Conservation (phyloP, 2,113 vertebrate genomes). For the Struthio camelus region DNA sequence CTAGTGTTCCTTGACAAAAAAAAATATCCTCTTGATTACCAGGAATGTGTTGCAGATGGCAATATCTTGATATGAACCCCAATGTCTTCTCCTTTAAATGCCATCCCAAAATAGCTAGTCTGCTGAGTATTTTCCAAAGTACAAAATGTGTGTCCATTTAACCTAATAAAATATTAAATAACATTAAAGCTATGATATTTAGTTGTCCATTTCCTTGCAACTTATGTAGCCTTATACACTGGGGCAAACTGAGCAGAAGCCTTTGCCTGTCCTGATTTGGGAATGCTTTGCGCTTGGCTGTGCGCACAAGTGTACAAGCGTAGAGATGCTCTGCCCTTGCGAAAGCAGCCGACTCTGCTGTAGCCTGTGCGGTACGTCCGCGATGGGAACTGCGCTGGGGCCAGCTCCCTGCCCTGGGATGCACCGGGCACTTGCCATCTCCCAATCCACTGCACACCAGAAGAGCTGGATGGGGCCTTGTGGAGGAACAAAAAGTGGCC, state of each 20-base stretch:
- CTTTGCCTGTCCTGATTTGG: accelerated
- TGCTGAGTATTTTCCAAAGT: neutral
- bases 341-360: neutral
- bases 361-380: accelerated
- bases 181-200: conserved; percentile 21
- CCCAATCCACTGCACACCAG: accelerated
- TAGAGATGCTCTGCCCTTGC: neutral
- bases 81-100: neutral
- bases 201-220: neutral
- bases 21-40: neutral
- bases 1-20: neutral
- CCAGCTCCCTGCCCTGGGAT: neutral
- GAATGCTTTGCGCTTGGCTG: neutral
- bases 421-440: accelerated
- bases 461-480: accelerated
- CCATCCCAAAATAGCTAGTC: neutral
- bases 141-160: conserved; percentile 42
- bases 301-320: accelerated
- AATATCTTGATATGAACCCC: neutral
- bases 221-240: accelerated
- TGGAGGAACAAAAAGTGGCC: neutral
- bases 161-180: conserved; percentile 68
- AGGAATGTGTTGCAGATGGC: neutral
- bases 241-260: neutral
- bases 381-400: neutral